Conservation (phyloP, 2,797 vertebrate species). For the Coilia nasus region DNA sequence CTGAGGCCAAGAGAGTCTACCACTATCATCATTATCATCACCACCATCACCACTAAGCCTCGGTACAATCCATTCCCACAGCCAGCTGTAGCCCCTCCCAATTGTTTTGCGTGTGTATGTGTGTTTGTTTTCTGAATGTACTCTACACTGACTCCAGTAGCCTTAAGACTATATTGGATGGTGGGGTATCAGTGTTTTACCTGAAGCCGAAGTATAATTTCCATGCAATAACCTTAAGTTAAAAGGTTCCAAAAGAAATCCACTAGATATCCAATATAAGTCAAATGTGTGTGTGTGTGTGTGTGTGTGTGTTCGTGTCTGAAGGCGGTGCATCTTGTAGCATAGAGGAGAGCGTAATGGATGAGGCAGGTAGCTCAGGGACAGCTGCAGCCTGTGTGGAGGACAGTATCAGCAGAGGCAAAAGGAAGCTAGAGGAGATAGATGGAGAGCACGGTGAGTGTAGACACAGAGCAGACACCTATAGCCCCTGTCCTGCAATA, state of each 20-base stretch:
- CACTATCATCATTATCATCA: too few species aligned
- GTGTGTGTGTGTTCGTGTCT: neutral
- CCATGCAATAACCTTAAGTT: neutral
- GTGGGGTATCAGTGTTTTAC: neutral
- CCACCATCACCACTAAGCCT: neutral
- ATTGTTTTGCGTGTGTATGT: neutral
- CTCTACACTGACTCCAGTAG: neutral
- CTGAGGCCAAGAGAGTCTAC: neutral
- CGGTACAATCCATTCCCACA: neutral
- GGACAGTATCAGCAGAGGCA: constrained; percentile 42
- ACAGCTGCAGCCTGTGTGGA: constrained; percentile 29
- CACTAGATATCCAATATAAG: neutral
- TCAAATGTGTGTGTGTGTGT: constrained; percentile 4
- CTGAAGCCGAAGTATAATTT: neutral
- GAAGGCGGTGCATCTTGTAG: neutral
- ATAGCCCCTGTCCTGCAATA: neutral
- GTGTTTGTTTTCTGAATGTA: neutral
- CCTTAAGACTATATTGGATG: neutral
- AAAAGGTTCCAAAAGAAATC: neutral
- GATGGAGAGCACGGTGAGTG: constrained; percentile 50
- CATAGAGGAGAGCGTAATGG: neutral
- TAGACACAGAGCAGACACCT: neutral
- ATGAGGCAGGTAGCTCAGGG: constrained; percentile 39
- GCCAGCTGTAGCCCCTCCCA: neutral
- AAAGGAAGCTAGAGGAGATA: constrained; percentile 47